A percentile compares a stretch with the other conserved stretches of the same genome.
Evolutionary conservation across 2,888 invertebrate genomes (phyloP).

Genomic region (Bursaphelenchus okinawaensis): DNA sequence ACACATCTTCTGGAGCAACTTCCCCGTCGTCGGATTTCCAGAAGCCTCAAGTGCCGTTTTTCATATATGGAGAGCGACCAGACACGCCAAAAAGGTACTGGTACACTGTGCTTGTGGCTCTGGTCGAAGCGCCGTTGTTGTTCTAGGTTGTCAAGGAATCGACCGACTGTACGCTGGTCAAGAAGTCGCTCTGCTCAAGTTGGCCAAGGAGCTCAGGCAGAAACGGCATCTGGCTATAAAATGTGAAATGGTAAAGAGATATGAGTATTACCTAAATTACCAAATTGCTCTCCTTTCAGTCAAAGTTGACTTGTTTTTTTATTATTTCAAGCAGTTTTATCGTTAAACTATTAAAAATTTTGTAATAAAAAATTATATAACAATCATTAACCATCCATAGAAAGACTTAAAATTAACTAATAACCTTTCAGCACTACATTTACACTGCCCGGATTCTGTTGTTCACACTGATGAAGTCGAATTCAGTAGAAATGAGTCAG

Average conservation of each 20-base stretch:
- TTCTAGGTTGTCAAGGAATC: not conserved
- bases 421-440: conserved; percentile 14
- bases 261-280: too few relatives aligned
- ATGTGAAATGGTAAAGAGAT: not conserved
- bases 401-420: too few relatives aligned
- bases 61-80: not conserved
- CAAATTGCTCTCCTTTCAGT: too few relatives aligned
- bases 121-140: not conserved
- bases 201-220: not conserved
- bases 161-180: not conserved
- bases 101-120: not conserved
- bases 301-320: too few relatives aligned
- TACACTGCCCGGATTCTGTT: conserved; percentile 4
- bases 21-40: not conserved
- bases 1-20: not conserved
- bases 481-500: conserved; percentile 13
- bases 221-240: not conserved
- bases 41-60: not conserved
- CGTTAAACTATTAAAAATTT: too few relatives aligned
- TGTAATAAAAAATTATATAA: too few relatives aligned
- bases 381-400: too few relatives aligned
- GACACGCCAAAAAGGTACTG: not conserved
- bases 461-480: not conserved
- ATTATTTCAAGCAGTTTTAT: too few relatives aligned
- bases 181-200: not conserved